Base-by-base conservation (phyloP, 2,888 invertebrate species). In the Mythimna vitellina region DNA sequence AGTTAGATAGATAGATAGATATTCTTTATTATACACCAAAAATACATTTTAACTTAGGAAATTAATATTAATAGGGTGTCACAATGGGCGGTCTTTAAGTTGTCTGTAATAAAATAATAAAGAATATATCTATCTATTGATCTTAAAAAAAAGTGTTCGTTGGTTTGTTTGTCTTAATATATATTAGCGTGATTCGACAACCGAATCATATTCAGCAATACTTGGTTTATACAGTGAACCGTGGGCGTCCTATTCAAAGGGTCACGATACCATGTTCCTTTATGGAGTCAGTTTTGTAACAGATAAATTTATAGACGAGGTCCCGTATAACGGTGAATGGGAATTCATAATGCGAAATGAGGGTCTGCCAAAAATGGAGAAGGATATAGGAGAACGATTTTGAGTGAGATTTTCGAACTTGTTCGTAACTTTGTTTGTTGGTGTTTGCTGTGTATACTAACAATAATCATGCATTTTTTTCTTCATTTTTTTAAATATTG, bases 161-260 rank as follows among this genome's bases (percentile, higher is more conserved):
- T 46, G 17, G 46, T 46, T 46, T 46, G 46, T 46, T 42, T 46
- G 6, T 46, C 20, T 20, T 46, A 20, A 46, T 46, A 17, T 46
- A 46, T 46, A 46, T 46, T 0, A 46, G 20, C 20, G 17, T 20
- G 17, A 82, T 87, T 82, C 78, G 81, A 81, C 83, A 83, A 73
- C 74, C 76, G 65, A 78, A 76, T 73, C 80, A 82, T 72, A 83
- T 80, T 25, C 17, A 9, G 57, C 63, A 60, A 63, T 66, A 58
- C 57, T 67, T 32, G 57, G 67, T 29, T 14, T 35, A 73, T 60
- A 91, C 89, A 91, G 90, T 89, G 76, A 86, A 67, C 78, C 78
- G 92, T 92, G 85, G 92, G 92, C 89, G 91, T 87, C 84, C 80
- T 57, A 79, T 80, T 80, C 84, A 74, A 49, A 79, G 87, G 89